phyloP scores from a whole-genome alignment of 2,888 invertebrate species.

The Cenopis cana region DNA sequence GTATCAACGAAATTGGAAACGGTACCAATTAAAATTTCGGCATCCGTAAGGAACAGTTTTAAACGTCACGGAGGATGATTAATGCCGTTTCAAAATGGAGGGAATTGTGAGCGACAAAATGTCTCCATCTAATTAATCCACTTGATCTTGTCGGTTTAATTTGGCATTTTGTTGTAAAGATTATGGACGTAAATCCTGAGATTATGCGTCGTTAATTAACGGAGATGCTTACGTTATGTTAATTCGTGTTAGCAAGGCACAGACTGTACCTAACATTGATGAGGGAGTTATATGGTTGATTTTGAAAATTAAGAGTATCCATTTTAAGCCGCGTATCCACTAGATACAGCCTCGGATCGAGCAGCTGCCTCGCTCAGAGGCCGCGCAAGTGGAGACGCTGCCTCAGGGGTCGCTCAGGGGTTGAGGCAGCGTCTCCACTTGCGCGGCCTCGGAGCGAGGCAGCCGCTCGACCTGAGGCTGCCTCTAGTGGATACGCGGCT shows the following conservation, averaged over 20 bases:
- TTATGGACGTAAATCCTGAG: slow-evolving; percentile 1
- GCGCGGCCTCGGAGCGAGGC: too few species aligned
- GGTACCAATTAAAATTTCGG: slow-evolving; percentile 15
- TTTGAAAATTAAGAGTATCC: too few species aligned
- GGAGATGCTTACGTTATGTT: background rate
- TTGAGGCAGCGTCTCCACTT: too few species aligned
- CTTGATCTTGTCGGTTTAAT: slow-evolving; percentile 29
- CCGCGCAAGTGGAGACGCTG: too few species aligned
- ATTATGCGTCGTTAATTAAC: slow-evolving; percentile 20
- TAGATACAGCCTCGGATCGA: too few species aligned
- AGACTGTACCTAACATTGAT: too few species aligned
- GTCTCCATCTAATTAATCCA: slow-evolving; percentile 25
- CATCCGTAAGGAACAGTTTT: slow-evolving; percentile 7
- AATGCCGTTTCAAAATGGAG: slow-evolving; percentile 31
- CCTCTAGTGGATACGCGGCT: too few species aligned
- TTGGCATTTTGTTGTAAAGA: slow-evolving; percentile 28
- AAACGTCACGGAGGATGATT: slow-evolving; percentile 11
- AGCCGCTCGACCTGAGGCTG: too few species aligned
- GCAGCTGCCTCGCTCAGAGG: too few species aligned
- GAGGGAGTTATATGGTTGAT: too few species aligned
- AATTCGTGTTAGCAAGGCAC: background rate
- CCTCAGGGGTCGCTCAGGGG: too few species aligned
- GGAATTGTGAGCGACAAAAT: slow-evolving; percentile 19
- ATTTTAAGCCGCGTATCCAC: too few species aligned
- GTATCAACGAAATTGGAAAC: slow-evolving; percentile 3